Conservation (phyloP, 2,888 invertebrate genomes). For the Ectemnius cavifrons region DNA sequence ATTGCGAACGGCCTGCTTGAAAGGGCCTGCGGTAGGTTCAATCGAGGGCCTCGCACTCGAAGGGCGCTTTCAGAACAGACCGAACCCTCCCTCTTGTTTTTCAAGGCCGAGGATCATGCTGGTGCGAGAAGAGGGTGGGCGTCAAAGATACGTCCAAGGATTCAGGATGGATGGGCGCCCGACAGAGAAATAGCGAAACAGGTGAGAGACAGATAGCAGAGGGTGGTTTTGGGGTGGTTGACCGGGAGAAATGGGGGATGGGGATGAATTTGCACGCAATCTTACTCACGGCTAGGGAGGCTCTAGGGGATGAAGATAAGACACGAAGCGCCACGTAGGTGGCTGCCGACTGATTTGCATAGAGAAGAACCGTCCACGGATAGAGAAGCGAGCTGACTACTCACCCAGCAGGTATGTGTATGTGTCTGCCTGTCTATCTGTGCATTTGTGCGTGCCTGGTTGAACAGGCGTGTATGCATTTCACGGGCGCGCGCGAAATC, state of each 20-base stretch:
- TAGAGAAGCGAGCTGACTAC: too few species aligned
- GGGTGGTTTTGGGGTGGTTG: constrained; percentile 15
- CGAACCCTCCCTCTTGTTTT: constrained; percentile 26
- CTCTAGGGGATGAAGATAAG: constrained; percentile 65
- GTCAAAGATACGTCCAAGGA: constrained; percentile 58
- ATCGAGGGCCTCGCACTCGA: constrained; percentile 10
- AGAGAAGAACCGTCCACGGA: constrained; percentile 53
- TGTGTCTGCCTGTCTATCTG: too few species aligned
- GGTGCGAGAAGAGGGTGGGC: constrained; percentile 51
- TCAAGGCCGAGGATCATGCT: constrained; percentile 35
- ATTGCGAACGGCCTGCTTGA: not conserved
- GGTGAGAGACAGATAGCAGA: too few species aligned
- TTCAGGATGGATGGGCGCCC: constrained; percentile 46
- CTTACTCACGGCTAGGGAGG: constrained; percentile 51
- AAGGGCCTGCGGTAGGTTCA: constrained; percentile 1
- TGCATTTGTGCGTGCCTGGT: too few species aligned
- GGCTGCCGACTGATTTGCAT: constrained; percentile 67
- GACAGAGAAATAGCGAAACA: too few species aligned
- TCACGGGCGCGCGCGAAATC: constrained; percentile 30
- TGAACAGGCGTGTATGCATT: too few species aligned
- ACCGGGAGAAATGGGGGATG: constrained; percentile 29
- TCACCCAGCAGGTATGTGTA: too few species aligned
- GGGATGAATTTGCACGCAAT: constrained; percentile 60
- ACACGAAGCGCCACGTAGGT: constrained; percentile 65
- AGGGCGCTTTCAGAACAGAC: constrained; percentile 14